Base-by-base conservation (phyloP, 2,797 vertebrate species). In the Melanotaenia trifasciata region DNA sequence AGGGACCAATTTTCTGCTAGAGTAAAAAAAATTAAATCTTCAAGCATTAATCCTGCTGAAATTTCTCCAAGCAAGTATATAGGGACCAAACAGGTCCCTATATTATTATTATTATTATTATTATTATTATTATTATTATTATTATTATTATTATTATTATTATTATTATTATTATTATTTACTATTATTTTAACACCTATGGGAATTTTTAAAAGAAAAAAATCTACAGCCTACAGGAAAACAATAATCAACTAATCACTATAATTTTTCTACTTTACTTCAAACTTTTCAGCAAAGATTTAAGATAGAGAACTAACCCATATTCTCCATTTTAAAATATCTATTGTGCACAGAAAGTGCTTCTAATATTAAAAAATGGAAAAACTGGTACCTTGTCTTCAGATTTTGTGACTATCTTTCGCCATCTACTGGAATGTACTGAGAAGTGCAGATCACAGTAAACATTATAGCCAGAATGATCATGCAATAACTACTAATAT, bases 371-470 rank as follows among this genome's bases (percentile, higher is more conserved):
- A 6, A 32, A 33, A 32, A 66, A 57, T 0, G 5, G 0, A 22
- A 22, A 28, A 1, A 16, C 28, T 30, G 10, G 0, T 47, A 51
- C 5, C 5, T 10, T 12, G 16, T 47, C 0, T 33, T 5, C 32
- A 2, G 0, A 70, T 83, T 87, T 57, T 74, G 28, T 83, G 63
- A 78, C 58, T 70, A 11, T 58, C 47, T 83, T 57, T 0, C 64
- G 40, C 90, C 90, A 90, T 79, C 92, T 90, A 78, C 70, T 80
- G 92, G 71, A 43, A 11, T 36, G 32, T 40, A 4, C 3, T n/a
- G 2, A 11, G 9, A 3, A 74, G 9, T 74, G 67, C 69, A 72
- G 16, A 2, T 65, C 22, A 7, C 3, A 18, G 10, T 53, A 18
- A 61, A 6, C 20, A 14, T 36, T 11, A 35, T 24, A 63, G 10